Conservation (phyloP, 2,797 vertebrate species). For the Coluber constrictor region DNA sequence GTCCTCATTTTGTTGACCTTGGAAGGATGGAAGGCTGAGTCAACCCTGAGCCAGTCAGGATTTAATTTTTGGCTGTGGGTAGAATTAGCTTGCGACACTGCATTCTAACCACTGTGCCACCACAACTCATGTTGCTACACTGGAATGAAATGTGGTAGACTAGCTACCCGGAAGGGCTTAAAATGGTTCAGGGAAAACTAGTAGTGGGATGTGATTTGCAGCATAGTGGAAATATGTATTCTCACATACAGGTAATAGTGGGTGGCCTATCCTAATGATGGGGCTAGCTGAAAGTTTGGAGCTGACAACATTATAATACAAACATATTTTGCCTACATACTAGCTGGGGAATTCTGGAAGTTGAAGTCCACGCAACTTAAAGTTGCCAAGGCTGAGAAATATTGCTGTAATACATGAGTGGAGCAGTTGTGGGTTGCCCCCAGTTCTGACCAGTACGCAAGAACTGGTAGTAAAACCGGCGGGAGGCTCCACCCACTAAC, state of each 20-base stretch:
- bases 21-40: too few relatives aligned
- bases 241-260: neutral
- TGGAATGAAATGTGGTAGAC: neutral
- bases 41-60: too few relatives aligned
- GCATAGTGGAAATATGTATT: neutral
- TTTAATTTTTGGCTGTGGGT: too few relatives aligned
- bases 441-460: too few relatives aligned
- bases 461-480: too few relatives aligned
- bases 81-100: too few relatives aligned
- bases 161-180: neutral
- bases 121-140: neutral
- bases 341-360: neutral
- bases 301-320: neutral
- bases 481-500: too few relatives aligned
- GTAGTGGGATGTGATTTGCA: neutral
- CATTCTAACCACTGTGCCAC: too few relatives aligned
- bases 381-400: neutral
- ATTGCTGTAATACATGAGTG: neutral
- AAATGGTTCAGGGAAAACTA: neutral
- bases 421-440: too few relatives aligned
- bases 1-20: too few relatives aligned
- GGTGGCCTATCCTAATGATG: neutral
- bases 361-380: neutral
- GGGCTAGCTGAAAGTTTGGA: neutral
- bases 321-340: neutral